Evolutionary conservation across 2,797 vertebrate species (phyloP).

Genomic region (Dicrostonyx torquatus): DNA sequence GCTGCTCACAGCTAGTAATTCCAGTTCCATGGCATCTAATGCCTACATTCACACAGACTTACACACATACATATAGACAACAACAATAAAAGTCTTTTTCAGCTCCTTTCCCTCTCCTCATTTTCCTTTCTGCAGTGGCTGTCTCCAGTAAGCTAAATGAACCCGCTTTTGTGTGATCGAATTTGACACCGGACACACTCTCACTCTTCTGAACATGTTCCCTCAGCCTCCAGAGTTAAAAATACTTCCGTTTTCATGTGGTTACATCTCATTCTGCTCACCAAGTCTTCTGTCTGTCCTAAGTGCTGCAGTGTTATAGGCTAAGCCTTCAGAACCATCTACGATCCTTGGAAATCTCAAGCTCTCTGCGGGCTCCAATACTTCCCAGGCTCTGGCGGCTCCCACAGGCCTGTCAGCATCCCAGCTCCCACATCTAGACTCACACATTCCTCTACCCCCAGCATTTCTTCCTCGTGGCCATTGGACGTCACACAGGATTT

Average conservation of each 20-base stretch:
- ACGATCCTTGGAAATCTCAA: background rate
- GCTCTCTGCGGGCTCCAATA: background rate
- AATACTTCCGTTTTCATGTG: background rate
- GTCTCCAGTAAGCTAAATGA: background rate
- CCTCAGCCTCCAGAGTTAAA: background rate
- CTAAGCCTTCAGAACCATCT: background rate
- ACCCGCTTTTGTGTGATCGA: background rate
- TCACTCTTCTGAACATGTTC: background rate
- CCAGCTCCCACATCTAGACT: background rate
- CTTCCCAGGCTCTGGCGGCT: background rate
- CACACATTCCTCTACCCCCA: rapidly evolving
- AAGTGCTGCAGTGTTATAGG: background rate
- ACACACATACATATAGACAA: background rate
- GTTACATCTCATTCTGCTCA: background rate
- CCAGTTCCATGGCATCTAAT: background rate
- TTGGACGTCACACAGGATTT: background rate
- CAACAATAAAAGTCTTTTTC: background rate
- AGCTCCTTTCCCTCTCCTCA: background rate
- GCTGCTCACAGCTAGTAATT: background rate
- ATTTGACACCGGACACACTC: background rate
- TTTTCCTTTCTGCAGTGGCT: background rate
- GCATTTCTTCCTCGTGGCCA: background rate
- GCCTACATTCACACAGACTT: background rate
- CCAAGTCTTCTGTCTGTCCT: background rate
- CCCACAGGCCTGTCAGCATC: no score